phyloP scores from a whole-genome alignment of 2,113 vertebrate species.

The Gadus macrocephalus region DNA sequence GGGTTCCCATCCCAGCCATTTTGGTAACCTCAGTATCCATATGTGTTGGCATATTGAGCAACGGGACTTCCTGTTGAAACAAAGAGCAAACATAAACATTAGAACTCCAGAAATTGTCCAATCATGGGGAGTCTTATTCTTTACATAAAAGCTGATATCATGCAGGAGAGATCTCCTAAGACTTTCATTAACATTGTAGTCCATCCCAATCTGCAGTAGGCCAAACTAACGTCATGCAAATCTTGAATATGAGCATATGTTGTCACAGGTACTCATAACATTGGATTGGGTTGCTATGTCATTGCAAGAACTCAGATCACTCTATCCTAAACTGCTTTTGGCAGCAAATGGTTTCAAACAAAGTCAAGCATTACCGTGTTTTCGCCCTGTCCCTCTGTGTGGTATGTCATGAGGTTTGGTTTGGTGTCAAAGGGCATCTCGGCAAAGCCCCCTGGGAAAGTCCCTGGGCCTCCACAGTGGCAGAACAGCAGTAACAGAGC shows the following conservation, averaged over 20 bases:
- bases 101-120: conserved; percentile 1
- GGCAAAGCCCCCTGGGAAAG: conserved; percentile 55
- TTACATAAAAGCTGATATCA: no score
- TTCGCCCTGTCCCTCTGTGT: conserved; percentile 83
- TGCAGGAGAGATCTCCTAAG: no score
- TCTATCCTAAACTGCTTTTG: no score
- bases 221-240: no score
- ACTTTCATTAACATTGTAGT: no score
- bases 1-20: accelerated
- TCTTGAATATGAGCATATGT: no score
- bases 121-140: no score
- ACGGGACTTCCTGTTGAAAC: conserved; percentile 51
- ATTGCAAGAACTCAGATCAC: no score
- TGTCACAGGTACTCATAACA: no score
- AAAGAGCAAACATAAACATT: conserved; percentile 1
- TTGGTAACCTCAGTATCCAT: not conserved
- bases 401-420: conserved; percentile 79
- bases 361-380: conserved; percentile 67
- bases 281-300: no score
- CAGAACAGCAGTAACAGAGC: conserved; percentile 77
- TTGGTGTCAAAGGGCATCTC: conserved; percentile 72
- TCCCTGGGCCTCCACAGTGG: conserved; percentile 50
- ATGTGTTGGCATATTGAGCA: conserved; percentile 17
- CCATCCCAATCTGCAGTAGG: no score
- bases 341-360: no score